A percentile compares a stretch with the other conserved stretches of the same genome.
phyloP scores from a whole-genome alignment of 1,140 invertebrate genomes.

The Drosophila willistoni region DNA sequence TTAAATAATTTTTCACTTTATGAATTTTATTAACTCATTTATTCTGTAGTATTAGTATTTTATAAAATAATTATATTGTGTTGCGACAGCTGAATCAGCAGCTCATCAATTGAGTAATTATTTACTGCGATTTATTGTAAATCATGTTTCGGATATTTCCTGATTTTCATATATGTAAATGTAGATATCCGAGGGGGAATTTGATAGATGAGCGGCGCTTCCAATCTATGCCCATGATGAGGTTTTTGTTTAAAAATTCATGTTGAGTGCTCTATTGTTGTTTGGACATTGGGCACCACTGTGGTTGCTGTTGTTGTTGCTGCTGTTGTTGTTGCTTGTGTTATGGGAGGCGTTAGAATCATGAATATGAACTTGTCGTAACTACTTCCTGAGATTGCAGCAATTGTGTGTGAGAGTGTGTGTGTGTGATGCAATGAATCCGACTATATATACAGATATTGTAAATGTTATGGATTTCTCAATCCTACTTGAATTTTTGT shows the following conservation, averaged over 20 bases:
- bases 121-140: no score
- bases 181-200: not conserved
- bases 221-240: not conserved
- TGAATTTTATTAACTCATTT: no score
- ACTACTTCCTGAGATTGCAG: conserved; percentile 15
- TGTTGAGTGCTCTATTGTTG: conserved; percentile 26
- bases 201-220: not conserved
- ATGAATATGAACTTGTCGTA: conserved; percentile 4
- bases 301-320: not conserved
- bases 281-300: conserved; percentile 30
- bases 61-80: no score
- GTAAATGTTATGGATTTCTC: conserved; percentile 4
- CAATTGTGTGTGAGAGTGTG: conserved; percentile 1
- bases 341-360: conserved; percentile 11
- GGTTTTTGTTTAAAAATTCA: conserved; percentile 53
- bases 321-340: not conserved
- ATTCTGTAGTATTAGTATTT: no score
- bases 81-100: no score
- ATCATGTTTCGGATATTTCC: no score
- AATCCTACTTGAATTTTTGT: not conserved
- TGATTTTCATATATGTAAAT: not conserved
- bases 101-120: no score
- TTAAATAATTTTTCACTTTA: no score
- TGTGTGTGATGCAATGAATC: conserved; percentile 7
- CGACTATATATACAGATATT: not conserved